Percentiles rank a stretch among this genome's conserved stretches.
These are phyloP conservation scores for Crotalus helleri DNA, from an alignment of 2,113 vertebrate genomes.

Conservation along the genomic window DNA sequence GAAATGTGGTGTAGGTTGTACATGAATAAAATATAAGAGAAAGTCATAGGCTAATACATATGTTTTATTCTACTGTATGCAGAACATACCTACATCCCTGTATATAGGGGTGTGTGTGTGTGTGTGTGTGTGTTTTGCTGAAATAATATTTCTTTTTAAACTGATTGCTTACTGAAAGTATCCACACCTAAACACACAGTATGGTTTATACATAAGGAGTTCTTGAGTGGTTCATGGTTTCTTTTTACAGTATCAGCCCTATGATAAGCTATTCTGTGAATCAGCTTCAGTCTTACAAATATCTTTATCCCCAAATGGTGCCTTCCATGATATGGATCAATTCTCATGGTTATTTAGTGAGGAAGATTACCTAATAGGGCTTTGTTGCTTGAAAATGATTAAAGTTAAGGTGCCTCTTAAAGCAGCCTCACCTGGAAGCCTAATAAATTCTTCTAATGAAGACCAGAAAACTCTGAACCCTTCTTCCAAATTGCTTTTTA, in stretches of 20 bases:
- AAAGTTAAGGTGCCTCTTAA: neutral
- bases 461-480: neutral
- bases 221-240: neutral
- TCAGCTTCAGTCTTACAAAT: neutral
- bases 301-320: neutral
- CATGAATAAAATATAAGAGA: neutral
- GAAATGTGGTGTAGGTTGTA: neutral
- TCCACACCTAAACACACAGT: neutral
- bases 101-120: neutral
- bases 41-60: neutral
- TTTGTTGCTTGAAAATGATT: neutral
- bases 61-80: neutral
- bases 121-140: neutral
- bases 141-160: neutral
- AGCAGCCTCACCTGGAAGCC: neutral
- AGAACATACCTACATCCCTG: neutral
- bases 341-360: neutral
- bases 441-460: neutral
- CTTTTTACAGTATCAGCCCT: neutral
- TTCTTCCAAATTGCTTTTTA: neutral
- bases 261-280: neutral
- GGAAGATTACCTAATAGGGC: neutral
- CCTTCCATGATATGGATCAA: neutral
- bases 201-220: neutral
- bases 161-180: neutral